Conservation (phyloP, 2,888 invertebrate genomes). For the Teleogryllus oceanicus region DNA sequence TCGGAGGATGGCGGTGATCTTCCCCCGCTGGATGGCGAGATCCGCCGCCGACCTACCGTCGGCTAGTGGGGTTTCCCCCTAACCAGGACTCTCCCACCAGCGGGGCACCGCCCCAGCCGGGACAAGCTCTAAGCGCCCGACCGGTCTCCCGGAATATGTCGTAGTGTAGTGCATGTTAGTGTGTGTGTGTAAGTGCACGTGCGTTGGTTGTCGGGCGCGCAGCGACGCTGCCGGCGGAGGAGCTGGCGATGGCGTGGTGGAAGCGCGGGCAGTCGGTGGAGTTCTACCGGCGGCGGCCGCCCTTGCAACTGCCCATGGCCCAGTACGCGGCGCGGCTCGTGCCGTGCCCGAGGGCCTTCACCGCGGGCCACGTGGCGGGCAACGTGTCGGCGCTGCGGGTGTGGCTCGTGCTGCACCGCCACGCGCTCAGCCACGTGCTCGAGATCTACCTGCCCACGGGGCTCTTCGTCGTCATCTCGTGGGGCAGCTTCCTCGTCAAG, state of each 20-base stretch:
- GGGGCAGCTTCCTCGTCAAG: conserved; percentile 34
- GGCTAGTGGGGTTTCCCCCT: too few relatives aligned
- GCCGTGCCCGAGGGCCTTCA: conserved; percentile 20
- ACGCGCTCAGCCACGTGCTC: conserved; percentile 24
- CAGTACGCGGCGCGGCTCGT: conserved; percentile 21
- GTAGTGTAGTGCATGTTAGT: too few relatives aligned
- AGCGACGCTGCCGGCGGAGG: conserved; percentile 21
- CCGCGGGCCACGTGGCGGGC: conserved; percentile 25
- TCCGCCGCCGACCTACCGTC: too few relatives aligned
- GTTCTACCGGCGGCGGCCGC: not conserved
- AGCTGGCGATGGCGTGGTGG: conserved; percentile 19
- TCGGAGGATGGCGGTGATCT: too few relatives aligned
- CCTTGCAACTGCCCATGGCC: not conserved
- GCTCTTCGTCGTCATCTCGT: conserved; percentile 32
- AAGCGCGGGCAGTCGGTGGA: not conserved
- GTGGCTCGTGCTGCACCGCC: conserved; percentile 24
- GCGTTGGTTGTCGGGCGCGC: too few relatives aligned
- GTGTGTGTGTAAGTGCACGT: too few relatives aligned
- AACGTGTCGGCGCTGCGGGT: conserved; percentile 27
- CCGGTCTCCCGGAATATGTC: too few relatives aligned
- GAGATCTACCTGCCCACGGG: conserved; percentile 31
- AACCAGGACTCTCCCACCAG: too few relatives aligned
- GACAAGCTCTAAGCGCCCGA: too few relatives aligned
- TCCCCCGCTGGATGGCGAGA: too few relatives aligned
- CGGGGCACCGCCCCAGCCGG: too few relatives aligned